Evolutionary conservation across 1,140 invertebrate genomes (phyloP), one percentile per base, ranked within the genome.

Genomic region (Melitaea cinxia): DNA sequence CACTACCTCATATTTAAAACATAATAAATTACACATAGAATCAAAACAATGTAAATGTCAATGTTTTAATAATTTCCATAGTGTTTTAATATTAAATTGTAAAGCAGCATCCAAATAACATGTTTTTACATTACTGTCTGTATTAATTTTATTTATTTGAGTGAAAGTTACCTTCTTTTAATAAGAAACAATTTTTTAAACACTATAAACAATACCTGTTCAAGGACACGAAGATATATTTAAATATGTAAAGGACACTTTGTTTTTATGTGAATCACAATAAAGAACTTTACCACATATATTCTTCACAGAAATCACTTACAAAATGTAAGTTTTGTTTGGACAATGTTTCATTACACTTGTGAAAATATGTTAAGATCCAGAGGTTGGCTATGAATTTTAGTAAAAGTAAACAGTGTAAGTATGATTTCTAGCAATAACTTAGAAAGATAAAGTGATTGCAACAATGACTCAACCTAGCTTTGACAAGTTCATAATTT

Each of bases 401-500:
- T 28, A n/a, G 24, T 61, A 53, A 45, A 64, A 37, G 54, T 73
- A 73, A 73, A 68, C 61, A 72, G 52, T 60, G 65, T 72, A 69
- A 56, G 54, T 71, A 61, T 37, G 35, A 54, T 58, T 33, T 73
- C 54, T 61, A 55, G 24, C 21, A 80, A 81, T 72, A 81, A 80
- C 58, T 80, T 78, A 56, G 45, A 65, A 50, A 65, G 65, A 81
- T 80, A 82, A 69, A 83, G 76, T 68, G 77, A 82, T 83, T 71
- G 80, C 73, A 80, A 86, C 78, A 88, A 86, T 91, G 88, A 91
- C 84, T 91, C 88, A 91, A 91, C 84, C 84, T 73, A 78, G 84
- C 77, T 82, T 90, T 91, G 88, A 91, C 88, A 91, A 89, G 82
- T 87, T 83, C 83, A 88, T 74, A 77, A 77, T 88, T 91, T 89